A percentile compares a stretch with the other conserved stretches of the same genome.
phyloP scores from a whole-genome alignment of 1,140 invertebrate genomes.

The Drosophila mayri region DNA sequence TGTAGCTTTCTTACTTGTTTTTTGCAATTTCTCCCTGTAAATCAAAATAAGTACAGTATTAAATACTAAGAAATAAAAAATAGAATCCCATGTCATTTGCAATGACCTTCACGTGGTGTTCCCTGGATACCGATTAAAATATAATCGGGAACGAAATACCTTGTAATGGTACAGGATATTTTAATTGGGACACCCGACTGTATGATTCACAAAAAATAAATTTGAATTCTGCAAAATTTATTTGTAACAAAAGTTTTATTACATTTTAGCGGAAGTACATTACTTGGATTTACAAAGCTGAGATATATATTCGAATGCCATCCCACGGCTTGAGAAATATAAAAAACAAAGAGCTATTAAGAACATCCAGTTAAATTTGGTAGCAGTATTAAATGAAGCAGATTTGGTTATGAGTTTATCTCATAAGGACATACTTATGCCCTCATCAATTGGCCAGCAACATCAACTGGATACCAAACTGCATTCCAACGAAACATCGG shows the following conservation, averaged over 20 bases:
- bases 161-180: too few species aligned
- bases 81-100: too few species aligned
- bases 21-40: too few species aligned
- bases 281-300: constrained; percentile 7
- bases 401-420: constrained; percentile 96
- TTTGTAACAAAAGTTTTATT: constrained; percentile 7
- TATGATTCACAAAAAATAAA: too few species aligned
- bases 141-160: too few species aligned
- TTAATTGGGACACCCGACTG: too few species aligned
- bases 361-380: constrained; percentile 85
- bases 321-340: constrained; percentile 55
- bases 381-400: constrained; percentile 93
- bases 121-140: too few species aligned
- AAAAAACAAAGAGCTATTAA: constrained; percentile 56
- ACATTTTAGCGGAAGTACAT: constrained; percentile 27
- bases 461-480: constrained; percentile 79
- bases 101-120: too few species aligned
- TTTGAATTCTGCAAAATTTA: not conserved
- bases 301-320: constrained; percentile 75
- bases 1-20: too few species aligned
- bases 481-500: constrained; percentile 88
- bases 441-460: constrained; percentile 59
- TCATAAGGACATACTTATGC: constrained; percentile 87
- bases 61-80: too few species aligned
- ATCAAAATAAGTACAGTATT: too few species aligned